A percentile compares a stretch with the other conserved stretches of the same genome.
Evolutionary conservation across 2,888 invertebrate species (phyloP).

Genomic region (Melanchra persicariae): DNA sequence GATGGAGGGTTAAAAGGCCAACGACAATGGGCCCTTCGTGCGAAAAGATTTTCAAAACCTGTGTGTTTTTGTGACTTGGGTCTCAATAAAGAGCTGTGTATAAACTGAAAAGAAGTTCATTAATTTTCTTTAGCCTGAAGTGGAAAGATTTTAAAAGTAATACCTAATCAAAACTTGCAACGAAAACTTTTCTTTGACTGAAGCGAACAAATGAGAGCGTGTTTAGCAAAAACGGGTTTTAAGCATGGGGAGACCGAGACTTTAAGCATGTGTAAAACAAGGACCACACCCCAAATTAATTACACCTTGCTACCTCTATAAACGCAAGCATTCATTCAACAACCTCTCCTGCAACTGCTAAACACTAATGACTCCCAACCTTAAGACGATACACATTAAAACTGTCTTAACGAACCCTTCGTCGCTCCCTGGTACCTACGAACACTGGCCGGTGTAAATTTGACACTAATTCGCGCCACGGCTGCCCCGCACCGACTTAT

Average conservation of each 20-base stretch:
- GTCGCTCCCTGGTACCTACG: slow-evolving; percentile 32
- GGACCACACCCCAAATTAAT: not conserved
- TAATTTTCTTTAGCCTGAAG: not conserved
- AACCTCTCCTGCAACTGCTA: slow-evolving; percentile 5
- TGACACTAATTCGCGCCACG: slow-evolving; percentile 83
- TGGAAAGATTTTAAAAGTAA: no score
- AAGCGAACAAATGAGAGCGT: no score
- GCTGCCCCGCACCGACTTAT: slow-evolving; percentile 84
- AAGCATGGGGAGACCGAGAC: not conserved
- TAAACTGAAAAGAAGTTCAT: not conserved
- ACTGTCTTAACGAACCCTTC: slow-evolving; percentile 42
- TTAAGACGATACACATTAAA: slow-evolving; percentile 57
- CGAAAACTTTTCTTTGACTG: not conserved
- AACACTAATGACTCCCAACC: slow-evolving; percentile 36
- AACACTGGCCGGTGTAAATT: slow-evolving; percentile 71
- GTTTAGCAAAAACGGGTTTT: not conserved
- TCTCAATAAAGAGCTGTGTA: slow-evolving; percentile 18
- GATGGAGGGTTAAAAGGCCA: slow-evolving; percentile 69
- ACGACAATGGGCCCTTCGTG: slow-evolving; percentile 39
- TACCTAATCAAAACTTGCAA: not conserved
- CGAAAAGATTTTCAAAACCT: slow-evolving; percentile 47
- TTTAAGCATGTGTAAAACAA: not conserved
- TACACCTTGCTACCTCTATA: not conserved
- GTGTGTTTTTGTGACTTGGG: slow-evolving; percentile 28
- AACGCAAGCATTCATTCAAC: slow-evolving; percentile 7